Evolutionary conservation across 2,888 invertebrate species (phyloP).

Genomic region (Tenthredo scrophulariae): DNA sequence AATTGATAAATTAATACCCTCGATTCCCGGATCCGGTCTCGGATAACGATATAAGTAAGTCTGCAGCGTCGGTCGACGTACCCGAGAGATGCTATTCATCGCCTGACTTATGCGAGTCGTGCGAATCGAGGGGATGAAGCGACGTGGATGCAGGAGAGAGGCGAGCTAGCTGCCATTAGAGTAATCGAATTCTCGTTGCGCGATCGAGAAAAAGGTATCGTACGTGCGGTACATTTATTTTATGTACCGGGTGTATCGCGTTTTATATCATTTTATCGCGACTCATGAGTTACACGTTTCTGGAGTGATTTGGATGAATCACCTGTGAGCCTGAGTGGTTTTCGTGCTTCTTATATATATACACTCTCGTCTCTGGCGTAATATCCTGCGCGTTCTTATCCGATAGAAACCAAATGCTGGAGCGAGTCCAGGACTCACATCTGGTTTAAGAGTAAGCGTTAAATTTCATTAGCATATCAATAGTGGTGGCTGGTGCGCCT

Average conservation of each 20-base stretch:
- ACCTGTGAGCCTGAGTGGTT: not conserved
- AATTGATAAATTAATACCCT: not conserved
- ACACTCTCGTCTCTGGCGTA: not conserved
- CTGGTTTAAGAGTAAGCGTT: slow-evolving; percentile 73
- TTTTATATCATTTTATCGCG: not conserved
- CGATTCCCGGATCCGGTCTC: not conserved
- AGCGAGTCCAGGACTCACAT: slow-evolving; percentile 38
- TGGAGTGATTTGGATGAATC: not conserved
- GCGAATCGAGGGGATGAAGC: slow-evolving; percentile 42
- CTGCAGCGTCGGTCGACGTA: not conserved
- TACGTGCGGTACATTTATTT: not conserved
- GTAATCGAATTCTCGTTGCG: slow-evolving; percentile 71
- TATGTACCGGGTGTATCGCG: not conserved
- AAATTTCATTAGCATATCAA: slow-evolving; percentile 79
- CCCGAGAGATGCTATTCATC: not conserved
- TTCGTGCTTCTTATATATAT: not conserved
- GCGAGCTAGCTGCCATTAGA: slow-evolving; percentile 70
- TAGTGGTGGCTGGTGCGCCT: slow-evolving; percentile 75
- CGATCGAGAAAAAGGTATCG: slow-evolving; percentile 59
- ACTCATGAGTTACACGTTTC: not conserved
- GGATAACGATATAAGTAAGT: not conserved
- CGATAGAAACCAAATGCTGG: no score
- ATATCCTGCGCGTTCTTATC: slow-evolving; percentile 19
- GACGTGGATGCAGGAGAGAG: slow-evolving; percentile 56
- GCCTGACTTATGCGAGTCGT: slow-evolving; percentile 28